phyloP scores from a whole-genome alignment of 1,140 invertebrate species.

The Drosophila pachea region DNA sequence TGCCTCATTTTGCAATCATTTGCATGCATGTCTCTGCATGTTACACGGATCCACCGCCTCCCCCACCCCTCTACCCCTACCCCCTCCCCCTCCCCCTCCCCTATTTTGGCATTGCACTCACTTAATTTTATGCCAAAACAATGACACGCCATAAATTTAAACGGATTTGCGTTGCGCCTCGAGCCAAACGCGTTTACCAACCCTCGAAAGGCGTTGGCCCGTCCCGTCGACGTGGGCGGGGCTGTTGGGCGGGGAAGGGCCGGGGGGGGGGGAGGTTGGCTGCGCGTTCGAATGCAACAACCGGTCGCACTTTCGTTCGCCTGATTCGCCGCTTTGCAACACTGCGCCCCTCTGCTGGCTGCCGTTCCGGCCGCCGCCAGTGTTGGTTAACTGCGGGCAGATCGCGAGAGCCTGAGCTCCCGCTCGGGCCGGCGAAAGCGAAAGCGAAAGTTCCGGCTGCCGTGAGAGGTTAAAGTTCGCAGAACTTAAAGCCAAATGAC shows the following conservation, averaged over 20 bases:
- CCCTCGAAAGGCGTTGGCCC: constrained; percentile 11
- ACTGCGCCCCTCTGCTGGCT: too few relatives aligned
- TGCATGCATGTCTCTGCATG: constrained; percentile 67
- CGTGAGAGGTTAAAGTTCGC: constrained; percentile 9
- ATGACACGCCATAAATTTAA: constrained; percentile 77
- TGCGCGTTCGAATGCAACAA: too few relatives aligned
- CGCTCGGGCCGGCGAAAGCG: neutral
- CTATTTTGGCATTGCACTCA: constrained; percentile 50
- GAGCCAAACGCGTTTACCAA: constrained; percentile 37
- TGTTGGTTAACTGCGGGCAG: neutral
- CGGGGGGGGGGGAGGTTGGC: too few relatives aligned
- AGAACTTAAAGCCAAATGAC: constrained; percentile 41
- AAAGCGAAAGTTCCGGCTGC: neutral
- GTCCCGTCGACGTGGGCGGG: too few relatives aligned
- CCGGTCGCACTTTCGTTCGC: too few relatives aligned
- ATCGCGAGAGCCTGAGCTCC: neutral
- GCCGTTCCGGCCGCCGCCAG: too few relatives aligned
- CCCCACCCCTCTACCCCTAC: neutral
- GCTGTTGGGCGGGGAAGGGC: too few relatives aligned
- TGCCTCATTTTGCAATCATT: constrained; percentile 54
- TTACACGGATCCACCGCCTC: constrained; percentile 30
- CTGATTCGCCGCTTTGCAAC: too few relatives aligned
- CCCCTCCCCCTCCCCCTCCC: neutral
- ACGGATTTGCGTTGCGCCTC: constrained; percentile 69
- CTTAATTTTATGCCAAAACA: constrained; percentile 77